Conservation (phyloP, 2,113 vertebrate genomes). For the Pelvicachromis taeniatus region DNA sequence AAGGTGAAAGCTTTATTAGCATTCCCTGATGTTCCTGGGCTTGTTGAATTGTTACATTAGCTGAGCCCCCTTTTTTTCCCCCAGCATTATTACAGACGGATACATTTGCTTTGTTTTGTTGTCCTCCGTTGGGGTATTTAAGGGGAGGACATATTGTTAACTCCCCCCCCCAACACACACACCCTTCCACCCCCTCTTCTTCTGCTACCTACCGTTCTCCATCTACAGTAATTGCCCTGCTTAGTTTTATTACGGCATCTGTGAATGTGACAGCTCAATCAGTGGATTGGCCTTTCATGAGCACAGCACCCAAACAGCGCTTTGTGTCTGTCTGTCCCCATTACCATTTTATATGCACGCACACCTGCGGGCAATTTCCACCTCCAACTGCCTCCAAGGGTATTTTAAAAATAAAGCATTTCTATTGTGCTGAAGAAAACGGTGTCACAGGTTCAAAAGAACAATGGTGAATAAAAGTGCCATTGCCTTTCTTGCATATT, state of each 20-base stretch:
- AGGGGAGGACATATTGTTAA: constrained; percentile 23
- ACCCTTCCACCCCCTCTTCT: neutral
- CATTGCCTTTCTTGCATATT: neutral
- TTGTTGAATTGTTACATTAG: constrained; percentile 19
- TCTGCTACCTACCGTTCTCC: constrained; percentile 9
- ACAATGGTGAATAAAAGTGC: constrained; percentile 13
- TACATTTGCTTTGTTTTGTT: constrained; percentile 54
- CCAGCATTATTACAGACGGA: constrained; percentile 54
- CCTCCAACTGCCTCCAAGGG: constrained; percentile 53
- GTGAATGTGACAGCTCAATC: constrained; percentile 67
- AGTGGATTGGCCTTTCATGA: constrained; percentile 55
- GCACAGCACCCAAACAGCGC: constrained; percentile 52
- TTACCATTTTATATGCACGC: constrained; percentile 46
- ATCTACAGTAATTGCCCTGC: constrained; percentile 68
- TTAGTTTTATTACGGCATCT: constrained; percentile 67
- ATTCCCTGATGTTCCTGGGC: neutral
- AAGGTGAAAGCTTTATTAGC: constrained; percentile 7
- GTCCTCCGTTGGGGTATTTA: constrained; percentile 39
- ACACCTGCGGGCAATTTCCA: constrained; percentile 68
- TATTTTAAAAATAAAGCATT: constrained; percentile 39
- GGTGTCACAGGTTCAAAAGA: neutral
- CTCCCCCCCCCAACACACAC: neutral
- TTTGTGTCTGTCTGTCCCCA: constrained; percentile 59
- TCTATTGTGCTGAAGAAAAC: neutral
- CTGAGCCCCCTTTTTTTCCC: neutral